These are phyloP conservation scores for Orchesellides sinensis DNA, from an alignment of 2,888 invertebrate species.

Conservation along the genomic window DNA sequence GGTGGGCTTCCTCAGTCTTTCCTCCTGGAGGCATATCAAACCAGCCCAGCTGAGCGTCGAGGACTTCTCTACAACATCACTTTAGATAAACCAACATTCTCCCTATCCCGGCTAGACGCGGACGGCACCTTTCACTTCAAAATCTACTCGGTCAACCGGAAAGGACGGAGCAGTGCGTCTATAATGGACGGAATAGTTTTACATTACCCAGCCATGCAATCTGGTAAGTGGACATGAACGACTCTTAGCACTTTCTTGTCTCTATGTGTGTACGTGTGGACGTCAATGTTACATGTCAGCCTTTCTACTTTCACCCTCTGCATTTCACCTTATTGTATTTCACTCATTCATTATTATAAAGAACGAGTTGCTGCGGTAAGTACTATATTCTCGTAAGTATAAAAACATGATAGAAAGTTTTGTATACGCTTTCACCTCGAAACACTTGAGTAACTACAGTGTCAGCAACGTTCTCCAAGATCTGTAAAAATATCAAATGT, in stretches of 20 bases:
- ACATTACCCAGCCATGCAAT: constrained; percentile 82
- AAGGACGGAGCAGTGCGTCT: constrained; percentile 86
- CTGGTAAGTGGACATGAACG: constrained; percentile 73
- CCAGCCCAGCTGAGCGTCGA: constrained; percentile 68
- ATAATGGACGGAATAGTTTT: constrained; percentile 87
- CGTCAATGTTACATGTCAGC: not conserved
- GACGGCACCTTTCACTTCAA: constrained; percentile 88
- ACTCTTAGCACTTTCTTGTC: constrained; percentile 35
- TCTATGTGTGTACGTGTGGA: not conserved
- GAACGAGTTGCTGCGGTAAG: not conserved
- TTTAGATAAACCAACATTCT: constrained; percentile 83
- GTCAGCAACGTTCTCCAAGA: no score
- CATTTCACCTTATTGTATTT: not conserved
- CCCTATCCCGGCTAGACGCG: constrained; percentile 87
- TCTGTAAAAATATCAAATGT: not conserved
- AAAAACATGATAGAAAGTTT: not conserved
- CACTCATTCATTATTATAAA: constrained; percentile 21
- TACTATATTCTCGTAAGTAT: no score
- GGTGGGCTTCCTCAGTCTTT: constrained; percentile 93
- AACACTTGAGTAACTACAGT: constrained; percentile 31
- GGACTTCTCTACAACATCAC: constrained; percentile 81
- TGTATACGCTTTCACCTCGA: not conserved
- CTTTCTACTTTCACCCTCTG: not conserved
- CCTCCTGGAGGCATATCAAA: constrained; percentile 81
- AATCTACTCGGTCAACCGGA: constrained; percentile 88